These are phyloP conservation scores for Bos javanicus DNA, from an alignment of 2,113 vertebrate genomes.

Conservation along the genomic window DNA sequence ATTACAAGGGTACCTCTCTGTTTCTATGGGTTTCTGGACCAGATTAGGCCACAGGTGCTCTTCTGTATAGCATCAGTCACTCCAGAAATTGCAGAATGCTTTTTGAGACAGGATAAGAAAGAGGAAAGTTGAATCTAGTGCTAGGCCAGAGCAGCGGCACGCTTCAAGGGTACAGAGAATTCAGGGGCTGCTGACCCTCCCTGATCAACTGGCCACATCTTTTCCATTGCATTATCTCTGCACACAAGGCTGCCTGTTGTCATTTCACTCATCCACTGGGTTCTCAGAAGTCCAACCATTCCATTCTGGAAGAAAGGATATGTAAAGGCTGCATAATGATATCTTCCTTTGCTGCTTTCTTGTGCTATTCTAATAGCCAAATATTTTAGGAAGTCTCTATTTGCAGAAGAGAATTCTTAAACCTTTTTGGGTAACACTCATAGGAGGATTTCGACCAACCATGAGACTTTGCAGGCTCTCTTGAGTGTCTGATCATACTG, in stretches of 20 bases:
- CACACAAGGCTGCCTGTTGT: not conserved
- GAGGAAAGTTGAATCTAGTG: not conserved
- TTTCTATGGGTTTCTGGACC: not conserved
- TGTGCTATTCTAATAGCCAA: not conserved
- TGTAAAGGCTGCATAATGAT: not conserved
- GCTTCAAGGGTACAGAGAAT: not conserved
- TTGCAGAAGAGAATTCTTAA: not conserved
- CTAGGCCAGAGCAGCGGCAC: not conserved
- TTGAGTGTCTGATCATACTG: not conserved
- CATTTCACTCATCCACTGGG: not conserved
- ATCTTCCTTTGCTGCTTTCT: not conserved
- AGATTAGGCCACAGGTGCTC: not conserved
- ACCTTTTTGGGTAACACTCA: not conserved
- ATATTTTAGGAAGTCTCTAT: not conserved
- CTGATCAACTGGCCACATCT: too few relatives aligned
- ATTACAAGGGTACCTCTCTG: not conserved
- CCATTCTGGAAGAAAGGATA: not conserved
- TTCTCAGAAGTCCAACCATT: not conserved
- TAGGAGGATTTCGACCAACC: not conserved
- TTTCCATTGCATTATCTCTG: not conserved
- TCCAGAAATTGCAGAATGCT: not conserved
- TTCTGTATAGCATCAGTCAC: not conserved
- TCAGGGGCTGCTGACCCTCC: not conserved
- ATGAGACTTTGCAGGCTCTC: not conserved
- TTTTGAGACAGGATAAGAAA: not conserved